A percentile compares a stretch with the other conserved stretches of the same genome.
Conservation (phyloP, 2,888 invertebrate species). For the Lepidocyrtoides sp. region DNA sequence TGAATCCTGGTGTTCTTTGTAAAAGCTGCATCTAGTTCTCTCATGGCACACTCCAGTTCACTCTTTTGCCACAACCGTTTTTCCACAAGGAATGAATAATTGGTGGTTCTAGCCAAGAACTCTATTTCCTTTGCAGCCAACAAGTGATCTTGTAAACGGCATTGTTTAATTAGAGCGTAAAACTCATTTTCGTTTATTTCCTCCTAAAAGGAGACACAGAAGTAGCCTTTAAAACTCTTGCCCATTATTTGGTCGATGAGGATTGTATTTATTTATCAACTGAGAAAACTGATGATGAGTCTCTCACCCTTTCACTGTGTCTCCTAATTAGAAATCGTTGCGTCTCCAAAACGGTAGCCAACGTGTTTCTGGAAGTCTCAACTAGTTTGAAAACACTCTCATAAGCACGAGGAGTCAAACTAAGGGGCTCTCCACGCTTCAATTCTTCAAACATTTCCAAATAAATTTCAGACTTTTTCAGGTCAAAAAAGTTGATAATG, state of each 20-base stretch:
- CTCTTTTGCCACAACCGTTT: conserved; percentile 82
- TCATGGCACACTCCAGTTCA: conserved; percentile 48
- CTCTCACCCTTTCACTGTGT: conserved; percentile 79
- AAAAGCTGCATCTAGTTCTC: not conserved
- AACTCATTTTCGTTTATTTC: conserved; percentile 81
- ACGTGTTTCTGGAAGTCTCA: conserved; percentile 79
- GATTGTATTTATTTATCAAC: too few species aligned
- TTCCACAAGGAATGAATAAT: conserved; percentile 81
- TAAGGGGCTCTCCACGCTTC: conserved; percentile 24
- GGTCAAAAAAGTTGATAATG: conserved; percentile 83
- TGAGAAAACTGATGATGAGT: too few species aligned
- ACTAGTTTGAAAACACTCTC: conserved; percentile 51
- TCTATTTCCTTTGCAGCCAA: conserved; percentile 78
- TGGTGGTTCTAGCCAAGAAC: conserved; percentile 74
- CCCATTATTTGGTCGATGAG: not conserved
- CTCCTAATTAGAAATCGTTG: conserved; percentile 82
- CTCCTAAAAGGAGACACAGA: conserved; percentile 59
- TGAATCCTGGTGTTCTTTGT: conserved; percentile 67
- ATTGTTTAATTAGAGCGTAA: conserved; percentile 79
- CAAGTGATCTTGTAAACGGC: conserved; percentile 83
- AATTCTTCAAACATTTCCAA: conserved; percentile 80
- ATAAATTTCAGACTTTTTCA: conserved; percentile 82
- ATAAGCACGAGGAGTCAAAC: conserved; percentile 65
- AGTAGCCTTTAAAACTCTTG: too few species aligned
- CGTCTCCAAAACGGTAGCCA: conserved; percentile 80